Conservation (phyloP, 2,797 vertebrate species). For the Gymnothorax javanicus region DNA sequence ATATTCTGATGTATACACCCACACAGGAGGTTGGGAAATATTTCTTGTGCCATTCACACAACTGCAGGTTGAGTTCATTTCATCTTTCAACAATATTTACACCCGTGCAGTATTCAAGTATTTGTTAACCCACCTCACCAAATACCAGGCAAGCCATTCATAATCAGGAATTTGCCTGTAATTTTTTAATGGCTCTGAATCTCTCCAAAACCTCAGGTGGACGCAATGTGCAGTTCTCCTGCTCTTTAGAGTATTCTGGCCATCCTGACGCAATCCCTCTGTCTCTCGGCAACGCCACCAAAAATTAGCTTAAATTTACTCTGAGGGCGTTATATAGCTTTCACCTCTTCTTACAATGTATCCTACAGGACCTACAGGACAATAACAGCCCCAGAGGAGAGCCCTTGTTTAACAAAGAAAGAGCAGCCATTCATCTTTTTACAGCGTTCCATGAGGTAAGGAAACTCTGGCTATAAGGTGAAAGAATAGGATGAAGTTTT, state of each 20-base stretch:
- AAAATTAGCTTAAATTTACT: not conserved
- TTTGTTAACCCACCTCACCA: not conserved
- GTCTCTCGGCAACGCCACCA: not conserved
- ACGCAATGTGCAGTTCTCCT: not conserved
- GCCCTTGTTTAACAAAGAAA: not conserved
- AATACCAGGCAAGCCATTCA: not conserved
- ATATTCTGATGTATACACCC: not conserved
- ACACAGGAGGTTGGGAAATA: not conserved
- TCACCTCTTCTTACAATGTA: not conserved
- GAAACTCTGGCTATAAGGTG: not conserved
- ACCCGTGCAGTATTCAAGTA: not conserved
- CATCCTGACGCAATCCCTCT: not conserved
- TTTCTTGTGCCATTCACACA: not conserved
- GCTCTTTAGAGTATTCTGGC: too few species aligned
- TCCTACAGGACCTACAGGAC: not conserved
- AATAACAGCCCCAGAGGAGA: not conserved
- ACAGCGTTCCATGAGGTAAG: not conserved
- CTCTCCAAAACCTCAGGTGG: not conserved
- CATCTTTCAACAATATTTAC: not conserved
- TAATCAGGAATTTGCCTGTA: not conserved
- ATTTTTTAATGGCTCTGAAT: too few species aligned
- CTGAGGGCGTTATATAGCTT: not conserved
- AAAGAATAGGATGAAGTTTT: not conserved
- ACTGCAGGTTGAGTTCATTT: not conserved
- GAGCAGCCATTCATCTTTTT: not conserved